Base-by-base conservation (phyloP, 2,797 vertebrate genomes). In the Diglossa cyanea region DNA sequence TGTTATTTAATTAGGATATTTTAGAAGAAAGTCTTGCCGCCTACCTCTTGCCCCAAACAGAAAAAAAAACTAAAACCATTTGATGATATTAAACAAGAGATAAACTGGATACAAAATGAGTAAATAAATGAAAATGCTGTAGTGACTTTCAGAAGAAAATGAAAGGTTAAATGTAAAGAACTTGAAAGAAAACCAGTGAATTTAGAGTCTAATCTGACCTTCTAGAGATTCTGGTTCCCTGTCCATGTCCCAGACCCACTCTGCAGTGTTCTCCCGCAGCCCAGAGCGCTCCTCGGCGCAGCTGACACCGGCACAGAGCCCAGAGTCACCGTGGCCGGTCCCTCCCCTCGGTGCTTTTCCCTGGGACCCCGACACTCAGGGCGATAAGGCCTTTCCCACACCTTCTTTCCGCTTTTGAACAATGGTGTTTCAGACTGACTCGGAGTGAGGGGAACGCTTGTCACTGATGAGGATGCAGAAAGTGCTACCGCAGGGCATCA, bases 1-100 rank as follows among this genome's bases (percentile, higher is more conserved):
- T 81, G 55, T 68, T 63, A 72, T 45, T 89, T 72, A 74, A 83
- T 73, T 57, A 11, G 42, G 45, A 37, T 54, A 62, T 88, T 72
- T 63, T 13, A 58, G 42, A 33, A n/a, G 5, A 33, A 51, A 67
- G 47, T 30, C 39, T 70, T 72, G 17, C 24, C 19, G 20, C 35
- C 83, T 68, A 14, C 25, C 13, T 45, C 50, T 90, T 85, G 25
- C 11, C 60, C 15, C 31, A 40, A 39, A 55, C 25, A 65, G 44
- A 37, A 71, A 51, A 66, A 66, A 54, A 61, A 13, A 5, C 55
- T 25, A 7, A 39, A 60, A 39, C 35, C 35, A 51, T 21, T 8
- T 50, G 18, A 71, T 42, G 17, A 35, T 75, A 88, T 93, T 39
- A 11, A 30, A 79, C 84, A 63, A 80, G 31, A 66, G 14, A 21